Conservation (phyloP, 2,888 invertebrate genomes). For the Silvanus unidentatus region DNA sequence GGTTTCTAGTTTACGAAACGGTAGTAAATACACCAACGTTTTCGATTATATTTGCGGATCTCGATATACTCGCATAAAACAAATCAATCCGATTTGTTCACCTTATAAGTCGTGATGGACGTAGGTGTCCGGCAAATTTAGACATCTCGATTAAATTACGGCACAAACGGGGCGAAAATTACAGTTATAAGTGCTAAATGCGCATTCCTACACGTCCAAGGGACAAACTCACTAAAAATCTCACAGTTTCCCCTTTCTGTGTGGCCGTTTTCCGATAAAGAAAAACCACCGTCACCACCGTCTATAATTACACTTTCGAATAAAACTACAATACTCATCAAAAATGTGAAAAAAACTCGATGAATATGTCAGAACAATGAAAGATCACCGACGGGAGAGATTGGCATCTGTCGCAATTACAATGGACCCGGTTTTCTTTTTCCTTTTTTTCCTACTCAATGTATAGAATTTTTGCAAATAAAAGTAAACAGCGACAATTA, state of each 20-base stretch:
- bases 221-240: too few species aligned
- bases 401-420: constrained; percentile 36
- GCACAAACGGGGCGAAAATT: too few species aligned
- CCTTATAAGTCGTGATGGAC: constrained; percentile 11
- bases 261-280: too few species aligned
- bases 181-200: not conserved
- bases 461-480: constrained; percentile 1
- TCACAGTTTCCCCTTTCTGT: too few species aligned
- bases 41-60: constrained; percentile 1
- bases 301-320: not conserved
- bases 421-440: constrained; percentile 15
- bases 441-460: not conserved
- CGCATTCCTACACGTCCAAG: not conserved
- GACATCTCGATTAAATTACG: constrained; percentile 8
- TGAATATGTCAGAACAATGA: constrained; percentile 25
- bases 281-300: too few species aligned
- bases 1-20: too few species aligned
- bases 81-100: constrained; percentile 3
- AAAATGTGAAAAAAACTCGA: not conserved
- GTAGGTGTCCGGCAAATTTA: constrained; percentile 15
- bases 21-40: constrained; percentile 3
- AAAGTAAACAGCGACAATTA: constrained; percentile 27
- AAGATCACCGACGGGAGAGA: constrained; percentile 23
- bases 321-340: not conserved
- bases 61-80: not conserved